Conservation (phyloP, 2,113 vertebrate species). For the Salminus brasiliensis region DNA sequence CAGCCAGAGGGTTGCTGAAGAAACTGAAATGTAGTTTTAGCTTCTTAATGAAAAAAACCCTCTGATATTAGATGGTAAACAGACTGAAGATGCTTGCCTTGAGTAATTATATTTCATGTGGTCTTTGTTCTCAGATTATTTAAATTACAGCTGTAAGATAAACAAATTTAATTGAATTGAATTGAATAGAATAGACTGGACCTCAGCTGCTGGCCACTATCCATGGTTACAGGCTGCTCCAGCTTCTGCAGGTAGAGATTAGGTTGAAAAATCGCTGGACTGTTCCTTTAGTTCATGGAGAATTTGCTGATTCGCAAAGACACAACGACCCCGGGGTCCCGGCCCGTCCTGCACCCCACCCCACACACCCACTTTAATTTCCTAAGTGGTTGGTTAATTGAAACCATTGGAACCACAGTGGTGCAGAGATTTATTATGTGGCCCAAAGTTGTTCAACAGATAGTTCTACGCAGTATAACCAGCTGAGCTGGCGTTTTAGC, state of each 20-base stretch:
- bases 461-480: not conserved
- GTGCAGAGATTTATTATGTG: not conserved
- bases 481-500: not conserved
- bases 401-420: not conserved
- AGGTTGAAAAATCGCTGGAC: not conserved
- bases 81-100: no score
- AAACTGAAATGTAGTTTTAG: no score
- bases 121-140: no score
- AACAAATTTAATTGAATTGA: no score
- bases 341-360: not conserved
- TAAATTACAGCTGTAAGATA: no score
- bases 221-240: not conserved
- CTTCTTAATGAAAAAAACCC: no score
- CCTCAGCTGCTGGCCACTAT: no score
- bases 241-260: not conserved
- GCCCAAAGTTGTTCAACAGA: constrained; percentile 1
- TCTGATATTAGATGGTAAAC: no score
- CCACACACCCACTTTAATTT: not conserved
- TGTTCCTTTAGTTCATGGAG: not conserved
- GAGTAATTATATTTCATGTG: no score
- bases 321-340: not conserved
- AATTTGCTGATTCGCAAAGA: no score
- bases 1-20: no score
- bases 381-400: constrained; percentile 10
- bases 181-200: no score